These are phyloP conservation scores for Halcyon smyrnensis DNA, from an alignment of 2,797 vertebrate genomes.

Conservation along the genomic window DNA sequence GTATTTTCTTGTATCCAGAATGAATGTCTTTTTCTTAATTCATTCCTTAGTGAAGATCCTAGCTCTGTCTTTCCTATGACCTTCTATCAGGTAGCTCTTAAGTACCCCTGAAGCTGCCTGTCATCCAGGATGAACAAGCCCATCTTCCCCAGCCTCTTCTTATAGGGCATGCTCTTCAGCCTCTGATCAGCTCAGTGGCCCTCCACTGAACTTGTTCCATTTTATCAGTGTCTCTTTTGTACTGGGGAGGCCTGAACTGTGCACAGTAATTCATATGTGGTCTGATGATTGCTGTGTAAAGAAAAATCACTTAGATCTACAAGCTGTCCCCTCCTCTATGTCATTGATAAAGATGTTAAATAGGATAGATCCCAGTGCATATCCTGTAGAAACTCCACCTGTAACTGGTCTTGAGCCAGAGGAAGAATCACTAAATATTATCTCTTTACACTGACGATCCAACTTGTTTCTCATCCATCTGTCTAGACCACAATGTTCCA, in stretches of 20 bases:
- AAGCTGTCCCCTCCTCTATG: background rate
- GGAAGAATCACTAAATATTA: background rate
- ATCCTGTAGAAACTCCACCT: background rate
- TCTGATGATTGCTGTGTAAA: background rate
- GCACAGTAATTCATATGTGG: background rate
- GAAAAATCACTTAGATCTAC: background rate
- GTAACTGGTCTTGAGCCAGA: background rate
- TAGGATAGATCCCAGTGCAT: background rate
- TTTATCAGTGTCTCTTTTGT: background rate
- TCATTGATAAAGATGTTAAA: background rate
- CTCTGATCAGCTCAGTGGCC: background rate
- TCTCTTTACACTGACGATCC: background rate
- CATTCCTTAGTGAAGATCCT: background rate
- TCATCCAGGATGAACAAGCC: background rate
- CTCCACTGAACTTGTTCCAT: background rate
- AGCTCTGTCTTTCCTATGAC: background rate
- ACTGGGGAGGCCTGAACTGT: background rate
- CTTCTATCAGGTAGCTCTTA: background rate
- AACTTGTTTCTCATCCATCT: background rate
- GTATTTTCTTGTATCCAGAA: background rate
- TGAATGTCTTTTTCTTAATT: background rate
- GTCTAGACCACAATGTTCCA: background rate
- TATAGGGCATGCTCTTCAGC: background rate
- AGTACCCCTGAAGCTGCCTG: background rate
- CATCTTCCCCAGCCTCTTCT: background rate